Conservation (phyloP, 1,140 invertebrate genomes). For the Microplitis mediator region DNA sequence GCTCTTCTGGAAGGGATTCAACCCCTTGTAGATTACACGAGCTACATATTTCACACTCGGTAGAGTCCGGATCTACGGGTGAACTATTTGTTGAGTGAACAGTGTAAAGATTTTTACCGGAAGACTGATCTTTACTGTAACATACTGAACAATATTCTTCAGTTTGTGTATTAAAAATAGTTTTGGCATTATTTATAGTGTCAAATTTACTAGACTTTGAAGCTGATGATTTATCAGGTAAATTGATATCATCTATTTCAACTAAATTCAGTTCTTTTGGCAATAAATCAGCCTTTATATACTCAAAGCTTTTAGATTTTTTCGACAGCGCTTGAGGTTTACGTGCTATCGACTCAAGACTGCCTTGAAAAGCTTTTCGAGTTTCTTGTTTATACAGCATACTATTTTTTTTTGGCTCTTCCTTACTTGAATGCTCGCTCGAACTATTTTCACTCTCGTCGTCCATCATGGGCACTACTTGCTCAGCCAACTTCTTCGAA, state of each 20-base stretch:
- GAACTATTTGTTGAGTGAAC: slow-evolving; percentile 52
- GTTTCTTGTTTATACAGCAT: background rate
- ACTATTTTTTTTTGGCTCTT: background rate
- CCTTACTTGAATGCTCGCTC: slow-evolving; percentile 11
- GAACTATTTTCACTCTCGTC: background rate
- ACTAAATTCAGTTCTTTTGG: slow-evolving; percentile 19
- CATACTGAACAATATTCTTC: slow-evolving; percentile 56
- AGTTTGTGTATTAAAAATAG: slow-evolving; percentile 42
- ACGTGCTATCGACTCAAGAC: slow-evolving; percentile 51
- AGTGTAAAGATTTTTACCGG: slow-evolving; percentile 48
- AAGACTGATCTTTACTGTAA: slow-evolving; percentile 48
- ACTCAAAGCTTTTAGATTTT: slow-evolving; percentile 59
- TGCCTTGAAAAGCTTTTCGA: slow-evolving; percentile 46
- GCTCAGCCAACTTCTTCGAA: slow-evolving; percentile 5
- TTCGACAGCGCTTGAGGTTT: slow-evolving; percentile 45
- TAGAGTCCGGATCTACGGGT: slow-evolving; percentile 49
- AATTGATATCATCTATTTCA: slow-evolving; percentile 4
- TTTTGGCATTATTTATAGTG: slow-evolving; percentile 39
- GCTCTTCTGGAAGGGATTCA: slow-evolving; percentile 25
- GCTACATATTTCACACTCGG: slow-evolving; percentile 58
- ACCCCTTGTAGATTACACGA: slow-evolving; percentile 47
- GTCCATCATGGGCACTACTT: slow-evolving; percentile 24
- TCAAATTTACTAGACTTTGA: slow-evolving; percentile 28
- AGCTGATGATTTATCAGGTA: slow-evolving; percentile 4
- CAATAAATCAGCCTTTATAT: slow-evolving; percentile 45